Conservation (phyloP, 2,113 vertebrate genomes). For the Oreochromis spilurus region DNA sequence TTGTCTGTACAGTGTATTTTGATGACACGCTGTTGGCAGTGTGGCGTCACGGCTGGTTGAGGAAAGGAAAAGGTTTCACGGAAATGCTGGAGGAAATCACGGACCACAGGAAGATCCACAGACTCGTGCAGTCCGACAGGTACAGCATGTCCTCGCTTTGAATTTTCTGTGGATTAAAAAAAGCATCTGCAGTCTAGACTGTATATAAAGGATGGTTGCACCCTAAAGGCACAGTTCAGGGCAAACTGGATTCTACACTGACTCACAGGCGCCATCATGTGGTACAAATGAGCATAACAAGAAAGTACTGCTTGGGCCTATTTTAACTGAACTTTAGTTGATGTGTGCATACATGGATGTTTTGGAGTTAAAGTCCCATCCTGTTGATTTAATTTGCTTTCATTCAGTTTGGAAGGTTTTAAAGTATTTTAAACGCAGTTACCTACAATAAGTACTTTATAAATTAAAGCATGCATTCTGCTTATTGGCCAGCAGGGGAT, state of each 20-base stretch:
- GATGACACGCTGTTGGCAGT: slow-evolving; percentile 77
- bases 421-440: neutral
- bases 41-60: slow-evolving; percentile 86
- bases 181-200: neutral
- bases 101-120: slow-evolving; percentile 76
- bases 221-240: neutral
- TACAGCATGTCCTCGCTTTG: neutral
- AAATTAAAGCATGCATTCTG: neutral
- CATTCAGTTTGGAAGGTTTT: neutral
- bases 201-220: neutral
- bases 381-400: neutral
- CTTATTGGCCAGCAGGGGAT: neutral
- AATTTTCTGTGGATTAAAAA: neutral
- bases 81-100: slow-evolving; percentile 75
- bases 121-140: slow-evolving; percentile 79
- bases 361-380: neutral
- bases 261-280: accelerated
- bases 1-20: slow-evolving; percentile 69
- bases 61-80: slow-evolving; percentile 59
- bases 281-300: neutral
- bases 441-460: neutral
- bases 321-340: accelerated
- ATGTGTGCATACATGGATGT: neutral
- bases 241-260: neutral
- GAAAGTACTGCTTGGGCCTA: neutral